Evolutionary conservation across 2,888 invertebrate genomes (phyloP), one percentile per base, ranked within the genome.

Genomic region (Parnassius mnemosyne): DNA sequence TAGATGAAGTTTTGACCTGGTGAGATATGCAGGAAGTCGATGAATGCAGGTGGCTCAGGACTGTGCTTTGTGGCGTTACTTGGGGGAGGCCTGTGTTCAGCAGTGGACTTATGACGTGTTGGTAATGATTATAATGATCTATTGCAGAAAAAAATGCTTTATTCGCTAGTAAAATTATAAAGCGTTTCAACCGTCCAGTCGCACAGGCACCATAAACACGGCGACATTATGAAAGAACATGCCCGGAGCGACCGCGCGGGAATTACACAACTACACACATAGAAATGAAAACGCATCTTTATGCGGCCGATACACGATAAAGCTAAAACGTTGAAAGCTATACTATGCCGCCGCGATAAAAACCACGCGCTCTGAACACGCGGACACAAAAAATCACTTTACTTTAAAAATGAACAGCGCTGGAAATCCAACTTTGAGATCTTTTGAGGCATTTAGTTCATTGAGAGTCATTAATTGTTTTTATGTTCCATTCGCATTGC

Each of bases 271-370:
- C 76, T 69, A 74, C 80, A 80, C 77, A 79, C 79, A 73, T 74
- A 70, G 81, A 78, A 82, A 84, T 87, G 81, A 86, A 85, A 81
- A 76, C 73, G 77, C 79, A 79, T 81, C 80, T 85, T 87, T 86
- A 85, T 81, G 80, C 72, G 71, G 74, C 72, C 71, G 76, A 76
- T 76, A 77, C 73, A 69, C 75, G 85, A 87, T 85, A 85, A 83
- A 83, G 79, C 82, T 83, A 81, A 81, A 83, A 81, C 78, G 81
- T 79, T 79, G 79, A 78, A 76, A 78, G 76, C 75, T 67, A 66
- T 77, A 78, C 75, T 77, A 61, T 25, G 76, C 74, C 71, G 70
- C 66, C 70, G 72, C 75, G 79, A 80, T 80, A 77, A 79, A 79
- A 77, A 72, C 66, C 53, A 60, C 46, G 16, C 57, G 50, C 20